These are phyloP conservation scores for Cyrtodaria siliqua DNA, from an alignment of 2,888 invertebrate genomes.

Conservation along the genomic window DNA sequence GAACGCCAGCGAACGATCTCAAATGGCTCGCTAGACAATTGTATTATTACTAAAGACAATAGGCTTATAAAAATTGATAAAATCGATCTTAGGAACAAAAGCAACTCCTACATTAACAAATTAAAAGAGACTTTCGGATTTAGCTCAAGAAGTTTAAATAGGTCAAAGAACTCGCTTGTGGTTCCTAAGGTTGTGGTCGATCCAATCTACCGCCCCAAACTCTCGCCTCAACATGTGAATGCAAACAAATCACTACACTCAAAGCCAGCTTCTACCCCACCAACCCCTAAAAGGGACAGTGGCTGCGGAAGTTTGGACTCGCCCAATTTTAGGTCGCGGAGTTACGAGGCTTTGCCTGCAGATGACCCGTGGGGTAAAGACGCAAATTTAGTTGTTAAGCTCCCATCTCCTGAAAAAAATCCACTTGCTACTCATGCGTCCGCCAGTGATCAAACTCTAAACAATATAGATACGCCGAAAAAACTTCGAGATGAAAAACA, in stretches of 20 bases:
- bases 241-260: slow-evolving; percentile 18
- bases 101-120: slow-evolving; percentile 75
- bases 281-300: slow-evolving; percentile 64
- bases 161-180: slow-evolving; percentile 75
- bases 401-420: slow-evolving; percentile 14
- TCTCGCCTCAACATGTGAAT: slow-evolving; percentile 45
- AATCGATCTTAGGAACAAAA: slow-evolving; percentile 74
- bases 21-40: slow-evolving; percentile 84
- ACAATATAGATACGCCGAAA: slow-evolving; percentile 33
- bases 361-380: slow-evolving; percentile 69
- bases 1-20: slow-evolving; percentile 84
- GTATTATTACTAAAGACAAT: slow-evolving; percentile 85
- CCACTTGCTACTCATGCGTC: slow-evolving; percentile 10
- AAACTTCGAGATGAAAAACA: slow-evolving; percentile 23
- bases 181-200: slow-evolving; percentile 71
- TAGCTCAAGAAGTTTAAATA: slow-evolving; percentile 77
- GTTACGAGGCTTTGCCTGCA: slow-evolving; percentile 64
- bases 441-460: slow-evolving; percentile 39
- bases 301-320: slow-evolving; percentile 66
- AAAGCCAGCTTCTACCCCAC: slow-evolving; percentile 49
- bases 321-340: slow-evolving; percentile 60
- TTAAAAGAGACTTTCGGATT: slow-evolving; percentile 79
- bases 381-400: slow-evolving; percentile 38
- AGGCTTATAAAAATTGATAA: slow-evolving; percentile 80
- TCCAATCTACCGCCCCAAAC: slow-evolving; percentile 63